Evolutionary conservation across 2,888 invertebrate species (phyloP).

Genomic region (Drosophila prostipennis): DNA sequence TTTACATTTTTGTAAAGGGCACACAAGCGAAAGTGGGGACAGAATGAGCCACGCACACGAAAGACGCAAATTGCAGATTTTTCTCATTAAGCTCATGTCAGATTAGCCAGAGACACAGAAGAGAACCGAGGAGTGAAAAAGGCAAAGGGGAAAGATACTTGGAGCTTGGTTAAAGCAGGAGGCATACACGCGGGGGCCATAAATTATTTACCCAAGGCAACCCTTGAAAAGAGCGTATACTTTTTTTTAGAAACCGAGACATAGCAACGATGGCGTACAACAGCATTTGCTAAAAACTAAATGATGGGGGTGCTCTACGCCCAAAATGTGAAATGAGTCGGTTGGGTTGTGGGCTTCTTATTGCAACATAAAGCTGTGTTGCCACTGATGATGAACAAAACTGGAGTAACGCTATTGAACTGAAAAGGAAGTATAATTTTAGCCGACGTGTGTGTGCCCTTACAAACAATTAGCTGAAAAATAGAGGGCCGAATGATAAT

Average conservation of each 20-base stretch:
- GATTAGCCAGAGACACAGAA: slow-evolving; percentile 35
- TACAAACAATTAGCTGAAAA: too few species aligned
- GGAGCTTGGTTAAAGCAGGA: slow-evolving; percentile 27
- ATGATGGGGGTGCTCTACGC: slow-evolving; percentile 71
- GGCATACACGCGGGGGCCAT: slow-evolving; percentile 71
- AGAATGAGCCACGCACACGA: slow-evolving; percentile 47
- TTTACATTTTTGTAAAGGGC: slow-evolving; percentile 68
- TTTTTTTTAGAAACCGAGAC: slow-evolving; percentile 44
- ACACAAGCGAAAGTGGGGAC: slow-evolving; percentile 68
- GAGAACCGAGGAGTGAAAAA: neutral
- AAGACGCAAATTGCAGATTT: slow-evolving; percentile 64
- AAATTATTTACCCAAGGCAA: slow-evolving; percentile 70
- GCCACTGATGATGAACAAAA: slow-evolving; percentile 45
- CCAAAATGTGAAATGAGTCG: slow-evolving; percentile 30
- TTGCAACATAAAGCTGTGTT: slow-evolving; percentile 52
- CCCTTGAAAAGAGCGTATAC: slow-evolving; percentile 65
- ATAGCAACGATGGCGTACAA: slow-evolving; percentile 22
- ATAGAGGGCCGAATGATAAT: too few species aligned
- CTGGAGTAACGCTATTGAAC: slow-evolving; percentile 48
- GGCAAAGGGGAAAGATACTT: slow-evolving; percentile 6
- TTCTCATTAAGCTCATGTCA: slow-evolving; percentile 74
- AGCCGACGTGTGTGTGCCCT: slow-evolving; percentile 2
- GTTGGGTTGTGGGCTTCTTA: slow-evolving; percentile 44
- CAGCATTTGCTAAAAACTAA: slow-evolving; percentile 77
- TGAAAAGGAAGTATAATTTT: too few species aligned